Evolutionary conservation across 2,888 invertebrate genomes (phyloP).

Genomic region (Sinhomidia bicolor): DNA sequence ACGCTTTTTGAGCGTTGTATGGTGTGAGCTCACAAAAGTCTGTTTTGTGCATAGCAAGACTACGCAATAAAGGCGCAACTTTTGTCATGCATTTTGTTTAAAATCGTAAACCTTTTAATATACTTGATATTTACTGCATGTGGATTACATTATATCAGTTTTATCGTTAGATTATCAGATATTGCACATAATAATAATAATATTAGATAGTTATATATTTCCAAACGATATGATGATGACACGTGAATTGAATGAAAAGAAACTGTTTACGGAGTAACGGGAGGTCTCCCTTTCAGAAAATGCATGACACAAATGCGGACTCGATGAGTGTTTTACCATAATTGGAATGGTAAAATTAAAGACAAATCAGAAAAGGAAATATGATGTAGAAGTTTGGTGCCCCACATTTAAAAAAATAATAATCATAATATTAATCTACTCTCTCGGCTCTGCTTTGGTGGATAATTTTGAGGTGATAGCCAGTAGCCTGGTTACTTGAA

Average conservation of each 20-base stretch:
- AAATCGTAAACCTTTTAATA: too few relatives aligned
- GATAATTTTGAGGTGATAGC: conserved; percentile 44
- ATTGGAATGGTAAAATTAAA: conserved; percentile 67
- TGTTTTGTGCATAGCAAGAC: background rate
- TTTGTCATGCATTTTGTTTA: background rate
- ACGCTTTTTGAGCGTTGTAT: too few relatives aligned
- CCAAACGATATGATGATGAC: conserved; percentile 51
- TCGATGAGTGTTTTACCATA: conserved; percentile 67
- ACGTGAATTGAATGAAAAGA: conserved; percentile 54
- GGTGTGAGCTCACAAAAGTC: too few relatives aligned
- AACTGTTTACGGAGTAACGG: conserved; percentile 55
- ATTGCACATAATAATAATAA: conserved; percentile 5
- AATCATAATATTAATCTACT: background rate
- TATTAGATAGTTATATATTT: conserved; percentile 26
- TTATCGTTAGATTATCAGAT: conserved; percentile 16
- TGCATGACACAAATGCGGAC: conserved; percentile 57
- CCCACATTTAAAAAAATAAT: conserved; percentile 57
- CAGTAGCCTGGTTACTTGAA: conserved; percentile 63
- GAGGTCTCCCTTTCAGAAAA: conserved; percentile 56
- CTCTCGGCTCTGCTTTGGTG: too few relatives aligned
- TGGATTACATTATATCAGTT: background rate
- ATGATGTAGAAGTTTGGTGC: conserved; percentile 49
- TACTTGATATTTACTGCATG: background rate
- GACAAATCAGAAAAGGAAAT: conserved; percentile 70
- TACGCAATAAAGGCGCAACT: background rate